These are phyloP conservation scores for Aphis gossypii DNA, from an alignment of 1,140 invertebrate genomes.

Conservation along the genomic window DNA sequence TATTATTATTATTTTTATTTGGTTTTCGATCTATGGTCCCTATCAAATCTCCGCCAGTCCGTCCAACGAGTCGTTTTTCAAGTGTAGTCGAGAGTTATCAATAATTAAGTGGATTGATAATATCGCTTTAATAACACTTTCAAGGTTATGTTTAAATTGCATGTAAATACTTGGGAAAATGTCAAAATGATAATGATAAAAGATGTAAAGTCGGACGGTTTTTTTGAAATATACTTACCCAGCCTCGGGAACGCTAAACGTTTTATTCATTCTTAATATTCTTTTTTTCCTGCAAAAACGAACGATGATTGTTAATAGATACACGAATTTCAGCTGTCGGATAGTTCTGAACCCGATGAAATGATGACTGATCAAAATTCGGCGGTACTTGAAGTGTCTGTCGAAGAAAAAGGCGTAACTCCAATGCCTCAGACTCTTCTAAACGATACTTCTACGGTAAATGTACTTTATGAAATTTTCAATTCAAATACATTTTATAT, in stretches of 20 bases:
- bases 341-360: not conserved
- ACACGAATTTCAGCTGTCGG: conserved; percentile 1
- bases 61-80: not conserved
- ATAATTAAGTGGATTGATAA: conserved; percentile 10
- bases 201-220: conserved; percentile 22
- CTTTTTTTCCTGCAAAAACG: not conserved
- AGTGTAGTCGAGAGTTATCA: conserved; percentile 18
- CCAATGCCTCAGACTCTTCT: not conserved
- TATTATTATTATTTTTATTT: not conserved
- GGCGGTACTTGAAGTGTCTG: conserved; percentile 46
- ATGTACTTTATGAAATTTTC: not conserved
- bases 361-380: conserved; percentile 46
- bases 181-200: conserved; percentile 16
- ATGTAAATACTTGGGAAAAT: conserved; percentile 9
- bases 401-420: conserved; percentile 30
- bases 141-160: conserved; percentile 48
- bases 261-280: not conserved
- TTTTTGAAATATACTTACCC: not conserved
- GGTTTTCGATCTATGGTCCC: not conserved
- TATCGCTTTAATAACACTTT: conserved; percentile 22
- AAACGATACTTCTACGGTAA: conserved; percentile 23
- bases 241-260: not conserved
- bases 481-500: not conserved
- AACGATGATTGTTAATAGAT: not conserved
- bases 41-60: not conserved